Evolutionary conservation across 30 jellyfish, hydroid and myxozoan genomes (phyloP), one percentile per base, ranked within the genome.

Genomic region (Hydra vulgaris): DNA sequence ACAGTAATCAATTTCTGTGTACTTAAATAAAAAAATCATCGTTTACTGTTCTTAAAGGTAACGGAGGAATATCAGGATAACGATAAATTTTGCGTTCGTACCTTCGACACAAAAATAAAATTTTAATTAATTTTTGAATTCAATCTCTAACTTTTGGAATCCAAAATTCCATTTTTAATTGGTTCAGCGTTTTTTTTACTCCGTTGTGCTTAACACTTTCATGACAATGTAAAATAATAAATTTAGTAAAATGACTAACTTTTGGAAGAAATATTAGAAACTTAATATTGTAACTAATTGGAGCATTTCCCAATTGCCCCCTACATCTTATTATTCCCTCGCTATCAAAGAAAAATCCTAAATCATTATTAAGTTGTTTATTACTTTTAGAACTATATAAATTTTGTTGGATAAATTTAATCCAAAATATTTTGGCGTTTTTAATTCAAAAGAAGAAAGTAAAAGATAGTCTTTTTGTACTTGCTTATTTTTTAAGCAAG

Each of bases 1-100:
- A 0, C 72, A 78, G 55, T 73, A 83, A 71, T 83, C 90, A 18
- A 71, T 80, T 40, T 80, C 90, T 8, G 77, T 67, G 83, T 21
- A 16, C 23, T 78, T 18, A 74, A 83, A 74, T 3, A 85, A 79
- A 4, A 40, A 3, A 40, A 40, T 40, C 61, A 40, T 40, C 53
- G 20, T 23, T 73, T 79, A 7, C 68, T 73, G 1, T 85, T 73
- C 18, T 73, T 79, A 21, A 78, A 79, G 71, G 0, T 53, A 21
- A 26, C 70, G 90, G 90, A 21, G 77, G 82, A 68, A 87, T 81
- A 17, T 85, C 74, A 19, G 88, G 74, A 0, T 17, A 17, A 8
- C 79, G 86, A 1, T 70, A 23, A 52, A 22, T 78, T n/a, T n/a
- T n/a, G n/a, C n/a, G n/a, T n/a, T n/a, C n/a, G n/a, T n/a, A n/a